Evolutionary conservation across 1,140 invertebrate species (phyloP).

Genomic region (Drosophila persimilis): DNA sequence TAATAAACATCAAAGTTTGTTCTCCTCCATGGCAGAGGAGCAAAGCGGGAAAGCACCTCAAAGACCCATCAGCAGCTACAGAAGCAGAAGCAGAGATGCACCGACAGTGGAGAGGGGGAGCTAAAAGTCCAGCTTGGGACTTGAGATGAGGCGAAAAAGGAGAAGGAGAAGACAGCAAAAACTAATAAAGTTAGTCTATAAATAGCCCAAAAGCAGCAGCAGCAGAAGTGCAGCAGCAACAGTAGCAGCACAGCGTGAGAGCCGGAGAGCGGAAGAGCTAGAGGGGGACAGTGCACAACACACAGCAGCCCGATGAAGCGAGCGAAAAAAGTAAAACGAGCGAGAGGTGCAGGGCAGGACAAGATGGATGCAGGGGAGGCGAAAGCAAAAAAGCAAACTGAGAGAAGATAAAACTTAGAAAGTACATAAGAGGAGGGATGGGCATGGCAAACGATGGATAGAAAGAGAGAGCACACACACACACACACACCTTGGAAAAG

Average conservation of each 20-base stretch:
- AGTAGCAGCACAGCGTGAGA: constrained; percentile 6
- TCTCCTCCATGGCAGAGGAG: background rate
- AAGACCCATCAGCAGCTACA: background rate
- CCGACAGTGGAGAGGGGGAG: background rate
- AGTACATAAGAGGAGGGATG: constrained; percentile 16
- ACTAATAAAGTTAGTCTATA: constrained; percentile 36
- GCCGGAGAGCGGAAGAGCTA: background rate
- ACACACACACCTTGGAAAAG: constrained; percentile 59
- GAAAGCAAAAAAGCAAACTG: constrained; percentile 7
- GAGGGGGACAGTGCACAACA: background rate
- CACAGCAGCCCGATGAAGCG: no score
- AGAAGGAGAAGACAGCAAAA: constrained; percentile 17
- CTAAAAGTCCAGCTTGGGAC: constrained; percentile 19
- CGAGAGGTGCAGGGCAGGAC: no score
- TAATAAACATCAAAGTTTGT: no score
- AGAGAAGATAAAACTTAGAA: constrained; percentile 29
- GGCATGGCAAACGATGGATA: constrained; percentile 2
- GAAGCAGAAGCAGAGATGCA: no score
- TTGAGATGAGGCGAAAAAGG: background rate
- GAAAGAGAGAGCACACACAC: constrained; percentile 3
- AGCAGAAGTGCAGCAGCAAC: no score
- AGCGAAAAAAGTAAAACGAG: no score
- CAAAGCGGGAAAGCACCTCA: constrained; percentile 1
- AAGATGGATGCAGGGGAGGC: no score
- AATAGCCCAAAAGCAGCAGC: constrained; percentile 21